Evolutionary conservation across 2,888 invertebrate species (phyloP).

Genomic region (Amphipoea lucens): DNA sequence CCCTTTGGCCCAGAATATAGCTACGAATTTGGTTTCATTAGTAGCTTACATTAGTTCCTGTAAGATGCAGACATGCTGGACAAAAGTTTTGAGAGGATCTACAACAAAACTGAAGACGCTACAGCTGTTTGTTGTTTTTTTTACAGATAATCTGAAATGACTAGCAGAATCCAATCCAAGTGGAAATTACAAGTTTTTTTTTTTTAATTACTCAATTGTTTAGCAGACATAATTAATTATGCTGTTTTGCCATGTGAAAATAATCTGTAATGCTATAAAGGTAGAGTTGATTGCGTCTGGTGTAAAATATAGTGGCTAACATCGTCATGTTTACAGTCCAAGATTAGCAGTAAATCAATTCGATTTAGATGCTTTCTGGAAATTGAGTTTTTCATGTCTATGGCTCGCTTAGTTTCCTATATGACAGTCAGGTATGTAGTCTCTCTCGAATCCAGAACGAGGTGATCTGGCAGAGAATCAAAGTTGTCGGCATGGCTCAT

Average conservation of each 20-base stretch:
- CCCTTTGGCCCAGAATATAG: too few relatives aligned
- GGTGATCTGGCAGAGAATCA: neutral
- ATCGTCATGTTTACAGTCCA: constrained; percentile 29
- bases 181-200: constrained; percentile 52
- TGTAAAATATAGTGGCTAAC: neutral
- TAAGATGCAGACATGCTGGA: neutral
- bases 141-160: constrained; percentile 21
- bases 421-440: neutral
- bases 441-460: neutral
- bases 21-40: too few relatives aligned
- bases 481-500: neutral
- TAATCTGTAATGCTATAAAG: neutral
- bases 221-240: constrained; percentile 37
- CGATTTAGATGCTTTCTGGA: neutral
- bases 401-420: neutral
- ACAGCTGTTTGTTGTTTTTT: neutral
- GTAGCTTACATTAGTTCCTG: neutral
- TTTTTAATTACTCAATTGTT: constrained; percentile 54
- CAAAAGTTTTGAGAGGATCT: neutral
- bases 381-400: neutral
- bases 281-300: constrained; percentile 12
- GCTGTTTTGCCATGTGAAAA: constrained; percentile 33
- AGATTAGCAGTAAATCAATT: constrained; percentile 54
- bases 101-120: neutral
- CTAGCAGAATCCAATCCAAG: constrained; percentile 27